Evolutionary conservation across 2,888 invertebrate species (phyloP).

Genomic region (Drosophila infuscata): DNA sequence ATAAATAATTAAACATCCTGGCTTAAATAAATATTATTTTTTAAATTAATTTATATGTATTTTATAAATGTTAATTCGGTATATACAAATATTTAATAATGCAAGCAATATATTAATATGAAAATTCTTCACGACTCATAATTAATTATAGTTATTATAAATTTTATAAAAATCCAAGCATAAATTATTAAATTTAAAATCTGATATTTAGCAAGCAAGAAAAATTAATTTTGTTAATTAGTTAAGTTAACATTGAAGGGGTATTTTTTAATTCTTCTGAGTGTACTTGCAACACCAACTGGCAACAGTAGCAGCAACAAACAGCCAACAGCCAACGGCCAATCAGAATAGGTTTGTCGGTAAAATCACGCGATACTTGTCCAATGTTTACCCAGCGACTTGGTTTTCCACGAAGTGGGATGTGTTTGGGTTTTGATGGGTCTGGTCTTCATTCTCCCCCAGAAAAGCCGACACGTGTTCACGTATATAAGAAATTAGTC

Average conservation of each 20-base stretch:
- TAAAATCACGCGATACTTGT: slow-evolving; percentile 73
- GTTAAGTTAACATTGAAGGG: no score
- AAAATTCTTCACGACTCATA: not conserved
- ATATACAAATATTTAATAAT: no score
- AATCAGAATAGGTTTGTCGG: slow-evolving; percentile 65
- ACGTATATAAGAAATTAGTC: slow-evolving; percentile 21
- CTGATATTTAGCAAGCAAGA: no score
- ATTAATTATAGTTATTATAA: not conserved
- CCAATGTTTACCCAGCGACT: slow-evolving; percentile 50
- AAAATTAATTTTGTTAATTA: no score
- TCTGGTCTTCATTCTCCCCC: not conserved
- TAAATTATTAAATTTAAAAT: no score
- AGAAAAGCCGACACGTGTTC: slow-evolving; percentile 67
- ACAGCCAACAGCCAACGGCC: slow-evolving; percentile 34
- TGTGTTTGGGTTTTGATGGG: slow-evolving; percentile 2
- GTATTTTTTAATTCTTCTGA: not conserved
- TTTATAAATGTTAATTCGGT: no score
- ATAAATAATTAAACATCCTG: no score
- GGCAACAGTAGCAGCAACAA: not conserved
- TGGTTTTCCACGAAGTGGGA: slow-evolving; percentile 50
- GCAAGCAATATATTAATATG: no score
- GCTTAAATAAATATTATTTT: no score
- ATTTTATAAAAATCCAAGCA: not conserved
- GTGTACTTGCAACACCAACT: not conserved
- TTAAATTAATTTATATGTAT: no score